Evolutionary conservation across 2,113 vertebrate genomes (phyloP).

Genomic region (Nothocercus nigrocapillus): DNA sequence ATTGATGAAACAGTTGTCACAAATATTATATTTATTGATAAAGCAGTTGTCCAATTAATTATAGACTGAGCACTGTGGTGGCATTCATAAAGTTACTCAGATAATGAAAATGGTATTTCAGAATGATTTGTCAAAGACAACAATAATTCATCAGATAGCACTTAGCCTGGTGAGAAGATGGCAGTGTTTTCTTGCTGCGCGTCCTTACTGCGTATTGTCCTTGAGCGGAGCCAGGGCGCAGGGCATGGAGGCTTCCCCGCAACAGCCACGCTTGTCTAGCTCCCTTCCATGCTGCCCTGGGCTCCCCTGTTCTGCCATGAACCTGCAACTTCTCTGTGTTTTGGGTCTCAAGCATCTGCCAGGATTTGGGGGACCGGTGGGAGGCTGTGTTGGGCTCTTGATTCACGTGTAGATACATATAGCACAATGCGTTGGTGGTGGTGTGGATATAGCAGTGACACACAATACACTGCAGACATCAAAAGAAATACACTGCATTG

Average conservation of each 20-base stretch:
- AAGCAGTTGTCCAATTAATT: neutral
- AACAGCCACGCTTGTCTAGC: neutral
- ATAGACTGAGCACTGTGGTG: no score
- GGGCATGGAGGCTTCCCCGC: neutral
- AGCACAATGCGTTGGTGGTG: no score
- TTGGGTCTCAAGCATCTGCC: neutral
- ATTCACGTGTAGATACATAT: neutral
- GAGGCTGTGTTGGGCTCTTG: neutral
- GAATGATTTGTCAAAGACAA: neutral
- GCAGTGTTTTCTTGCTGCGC: neutral
- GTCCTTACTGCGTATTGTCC: neutral
- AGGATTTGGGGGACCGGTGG: neutral
- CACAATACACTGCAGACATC: neutral
- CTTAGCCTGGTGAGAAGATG: neutral
- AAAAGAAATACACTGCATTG: neutral
- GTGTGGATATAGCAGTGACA: neutral
- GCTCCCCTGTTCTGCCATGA: neutral
- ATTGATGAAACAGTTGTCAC: neutral
- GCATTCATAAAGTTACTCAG: neutral
- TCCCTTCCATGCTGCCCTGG: rapidly evolving
- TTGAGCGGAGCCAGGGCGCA: neutral
- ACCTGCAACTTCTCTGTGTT: neutral
- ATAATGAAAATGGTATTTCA: neutral
- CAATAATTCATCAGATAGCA: neutral
- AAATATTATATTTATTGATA: neutral